Evolutionary conservation across 2,113 vertebrate genomes (phyloP), one percentile per base, ranked within the genome.

Genomic region (Sander vitreus): DNA sequence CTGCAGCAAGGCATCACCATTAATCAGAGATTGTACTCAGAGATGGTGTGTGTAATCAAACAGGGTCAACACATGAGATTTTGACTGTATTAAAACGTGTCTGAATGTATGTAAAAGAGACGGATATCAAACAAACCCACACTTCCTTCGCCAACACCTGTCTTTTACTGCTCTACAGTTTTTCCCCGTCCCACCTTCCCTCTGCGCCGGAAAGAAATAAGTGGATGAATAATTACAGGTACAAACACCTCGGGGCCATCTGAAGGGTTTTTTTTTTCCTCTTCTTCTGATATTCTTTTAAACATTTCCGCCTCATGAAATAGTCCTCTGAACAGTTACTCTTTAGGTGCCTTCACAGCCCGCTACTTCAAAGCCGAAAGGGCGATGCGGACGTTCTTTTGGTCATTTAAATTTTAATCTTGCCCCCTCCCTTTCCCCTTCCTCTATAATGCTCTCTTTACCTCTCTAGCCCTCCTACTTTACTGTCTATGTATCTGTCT

Each of bases 191-290:
- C 74, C 50, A 64, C 55, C 78, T 73, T 75, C 72, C 74, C 65
- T 74, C 73, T 39, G 62, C n/a, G 14, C 85, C 77, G 86, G 88
- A 92, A 89, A 93, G 79, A 89, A 88, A 88, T 88, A 91, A 93
- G 76, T 77, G 73, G 86, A 93, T 90, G 87, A 90, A 93, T 94
- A 94, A 95, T 93, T 93, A 93, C 89, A 93, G 91, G 85, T 93
- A 88, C 85, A 93, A 91, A 95, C 91, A 92, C 91, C 93, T 88
- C 51, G 79, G 80, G 93, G 93, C 87, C 48, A 89, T 90, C 88
- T 80, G 64, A 90, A 68, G 75, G 87, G 63, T 15, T 75, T 76
- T 54, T 55, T 33, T 36, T n/a, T n/a, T n/a, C n/a, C n/a, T 64
- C 85, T 75, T 80, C 85, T 79, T 80, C 81, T 86, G 66, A 91